phyloP scores from a whole-genome alignment of 2,113 vertebrate genomes.

The Zosterops lateralis region DNA sequence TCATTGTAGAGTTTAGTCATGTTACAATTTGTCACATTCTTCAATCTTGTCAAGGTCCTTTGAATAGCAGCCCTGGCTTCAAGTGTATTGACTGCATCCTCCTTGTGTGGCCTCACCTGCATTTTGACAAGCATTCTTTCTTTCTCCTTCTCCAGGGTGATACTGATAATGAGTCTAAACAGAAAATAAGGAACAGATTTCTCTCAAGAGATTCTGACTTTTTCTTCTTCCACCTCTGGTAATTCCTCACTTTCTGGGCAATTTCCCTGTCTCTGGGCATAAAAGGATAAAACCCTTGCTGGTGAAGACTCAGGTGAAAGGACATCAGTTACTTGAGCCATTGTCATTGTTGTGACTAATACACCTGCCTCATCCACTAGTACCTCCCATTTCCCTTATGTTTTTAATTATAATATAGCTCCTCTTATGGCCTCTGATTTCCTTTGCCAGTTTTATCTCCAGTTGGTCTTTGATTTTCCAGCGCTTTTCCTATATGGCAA shows the following conservation, averaged over 20 bases:
- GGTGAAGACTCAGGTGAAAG: background rate
- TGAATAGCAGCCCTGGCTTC: background rate
- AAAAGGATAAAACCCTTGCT: background rate
- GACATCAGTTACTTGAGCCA: background rate
- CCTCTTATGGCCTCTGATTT: background rate
- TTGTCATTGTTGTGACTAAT: background rate
- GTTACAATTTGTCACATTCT: background rate
- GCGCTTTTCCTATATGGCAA: background rate
- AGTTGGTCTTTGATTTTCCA: background rate
- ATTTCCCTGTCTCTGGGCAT: background rate
- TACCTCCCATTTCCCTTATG: background rate
- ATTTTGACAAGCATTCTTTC: background rate
- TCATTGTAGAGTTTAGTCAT: background rate
- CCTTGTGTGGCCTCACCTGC: accelerated
- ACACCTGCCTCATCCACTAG: background rate
- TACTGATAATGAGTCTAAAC: background rate
- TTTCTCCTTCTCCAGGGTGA: background rate
- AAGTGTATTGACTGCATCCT: background rate
- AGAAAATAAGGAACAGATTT: background rate
- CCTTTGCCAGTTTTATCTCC: background rate
- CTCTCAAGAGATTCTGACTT: background rate
- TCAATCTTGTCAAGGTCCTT: background rate
- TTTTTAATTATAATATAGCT: background rate
- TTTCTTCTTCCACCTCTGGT: background rate
- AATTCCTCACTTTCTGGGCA: background rate